A percentile compares a stretch with the other conserved stretches of the same genome.
Conservation (phyloP, 2,113 vertebrate genomes). For the Xyrauchen texanus region DNA sequence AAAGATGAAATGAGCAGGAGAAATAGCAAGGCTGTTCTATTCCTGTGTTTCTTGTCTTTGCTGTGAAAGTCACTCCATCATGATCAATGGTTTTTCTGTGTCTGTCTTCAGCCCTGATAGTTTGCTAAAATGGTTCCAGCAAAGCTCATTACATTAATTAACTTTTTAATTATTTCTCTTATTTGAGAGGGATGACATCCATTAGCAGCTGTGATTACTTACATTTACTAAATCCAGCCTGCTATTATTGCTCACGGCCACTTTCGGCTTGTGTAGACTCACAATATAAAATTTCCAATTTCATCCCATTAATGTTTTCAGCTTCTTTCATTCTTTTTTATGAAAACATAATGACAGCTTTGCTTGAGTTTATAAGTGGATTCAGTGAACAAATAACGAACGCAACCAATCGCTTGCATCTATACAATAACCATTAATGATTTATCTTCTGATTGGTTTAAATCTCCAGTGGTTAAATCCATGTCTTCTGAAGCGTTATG, state of each 20-base stretch:
- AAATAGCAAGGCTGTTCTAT: constrained; percentile 1
- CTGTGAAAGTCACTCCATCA: constrained; percentile 64
- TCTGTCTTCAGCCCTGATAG: constrained; percentile 68
- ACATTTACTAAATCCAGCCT: constrained; percentile 72
- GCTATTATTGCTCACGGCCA: constrained; percentile 63
- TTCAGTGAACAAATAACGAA: background rate
- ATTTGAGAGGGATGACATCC: constrained; percentile 76
- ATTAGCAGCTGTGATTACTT: constrained; percentile 75
- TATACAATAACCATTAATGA: too few species aligned
- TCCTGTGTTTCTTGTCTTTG: constrained; percentile 29
- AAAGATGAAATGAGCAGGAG: background rate
- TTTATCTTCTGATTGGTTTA: too few species aligned
- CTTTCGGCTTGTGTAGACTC: constrained; percentile 57
- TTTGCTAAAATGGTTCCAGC: constrained; percentile 78
- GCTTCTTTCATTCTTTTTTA: background rate
- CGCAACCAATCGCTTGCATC: too few species aligned
- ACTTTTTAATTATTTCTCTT: constrained; percentile 78
- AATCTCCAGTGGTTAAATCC: too few species aligned
- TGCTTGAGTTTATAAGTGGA: constrained; percentile 6
- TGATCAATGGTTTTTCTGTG: constrained; percentile 63
- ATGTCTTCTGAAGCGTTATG: too few species aligned
- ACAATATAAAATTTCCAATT: constrained; percentile 53
- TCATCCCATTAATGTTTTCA: constrained; percentile 5
- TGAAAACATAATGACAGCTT: background rate
- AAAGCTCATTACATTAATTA: constrained; percentile 81